A percentile compares a stretch with the other conserved stretches of the same genome.
Evolutionary conservation across 2,113 vertebrate species (phyloP).

Genomic region (Scatophagus argus): DNA sequence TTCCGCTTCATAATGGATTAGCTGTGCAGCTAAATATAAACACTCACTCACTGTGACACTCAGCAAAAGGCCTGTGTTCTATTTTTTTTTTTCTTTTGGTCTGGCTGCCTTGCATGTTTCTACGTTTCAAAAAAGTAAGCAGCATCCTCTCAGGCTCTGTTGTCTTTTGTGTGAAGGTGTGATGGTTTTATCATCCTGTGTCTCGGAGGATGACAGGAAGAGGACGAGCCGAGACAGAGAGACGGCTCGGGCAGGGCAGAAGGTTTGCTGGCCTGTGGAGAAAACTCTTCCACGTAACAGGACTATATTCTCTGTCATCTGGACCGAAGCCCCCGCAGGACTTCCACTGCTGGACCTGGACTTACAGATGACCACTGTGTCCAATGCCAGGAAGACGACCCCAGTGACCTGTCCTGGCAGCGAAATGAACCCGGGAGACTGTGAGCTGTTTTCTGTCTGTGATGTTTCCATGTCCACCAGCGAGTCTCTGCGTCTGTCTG

Average conservation of each 20-base stretch:
- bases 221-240: conserved; percentile 1
- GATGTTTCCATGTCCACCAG: conserved; percentile 51
- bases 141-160: not conserved
- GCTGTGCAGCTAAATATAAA: conserved; percentile 66
- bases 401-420: conserved; percentile 43
- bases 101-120: conserved; percentile 14
- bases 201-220: not conserved
- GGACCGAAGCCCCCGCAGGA: conserved; percentile 27
- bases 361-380: conserved; percentile 41
- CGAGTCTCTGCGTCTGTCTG: conserved; percentile 27
- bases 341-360: conserved; percentile 9
- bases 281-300: conserved; percentile 12
- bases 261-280: conserved; percentile 43
- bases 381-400: conserved; percentile 32
- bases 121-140: not conserved
- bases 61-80: conserved; percentile 32
- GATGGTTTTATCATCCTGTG: conserved; percentile 41
- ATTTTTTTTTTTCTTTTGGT: conserved; percentile 18
- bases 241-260: not conserved
- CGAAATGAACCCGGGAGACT: not conserved
- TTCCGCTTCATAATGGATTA: conserved; percentile 74
- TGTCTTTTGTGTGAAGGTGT: conserved; percentile 14
- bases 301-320: conserved; percentile 46
- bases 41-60: conserved; percentile 34
- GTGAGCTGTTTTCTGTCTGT: conserved; percentile 8